Evolutionary conservation across 2,797 vertebrate genomes (phyloP).

Genomic region (Synaphobranchus kaupii): DNA sequence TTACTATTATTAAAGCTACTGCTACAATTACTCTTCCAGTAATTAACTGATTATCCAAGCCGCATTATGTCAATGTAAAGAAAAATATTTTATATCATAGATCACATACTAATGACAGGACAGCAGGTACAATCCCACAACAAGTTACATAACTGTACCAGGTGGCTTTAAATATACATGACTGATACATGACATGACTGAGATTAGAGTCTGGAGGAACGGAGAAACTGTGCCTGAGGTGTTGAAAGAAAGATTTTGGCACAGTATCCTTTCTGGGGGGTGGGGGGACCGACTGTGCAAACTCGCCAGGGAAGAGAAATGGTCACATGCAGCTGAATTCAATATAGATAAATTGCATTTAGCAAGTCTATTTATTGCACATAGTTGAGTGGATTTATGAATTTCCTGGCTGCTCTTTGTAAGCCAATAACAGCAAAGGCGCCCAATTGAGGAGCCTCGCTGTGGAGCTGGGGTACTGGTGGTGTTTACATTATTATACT

Average conservation of each 20-base stretch:
- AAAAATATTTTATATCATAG: background rate
- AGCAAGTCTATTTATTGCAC: conserved; percentile 30
- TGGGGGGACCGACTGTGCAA: background rate
- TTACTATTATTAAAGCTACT: background rate
- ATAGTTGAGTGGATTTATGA: conserved; percentile 33
- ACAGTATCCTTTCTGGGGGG: conserved; percentile 1
- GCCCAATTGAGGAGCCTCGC: background rate
- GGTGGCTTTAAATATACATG: background rate
- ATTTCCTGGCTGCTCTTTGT: conserved; percentile 27
- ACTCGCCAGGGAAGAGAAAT: conserved; percentile 10
- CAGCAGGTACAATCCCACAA: background rate
- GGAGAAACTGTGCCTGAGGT: background rate
- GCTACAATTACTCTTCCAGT: background rate
- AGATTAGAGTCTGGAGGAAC: too few relatives aligned
- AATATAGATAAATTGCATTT: conserved; percentile 38
- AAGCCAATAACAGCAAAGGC: background rate
- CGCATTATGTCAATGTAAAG: background rate
- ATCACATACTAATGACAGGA: background rate
- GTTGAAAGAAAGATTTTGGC: background rate
- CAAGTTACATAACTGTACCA: conserved; percentile 1
- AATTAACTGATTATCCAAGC: background rate
- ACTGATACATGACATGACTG: too few relatives aligned
- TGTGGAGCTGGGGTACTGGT: too few relatives aligned
- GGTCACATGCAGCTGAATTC: conserved; percentile 30
- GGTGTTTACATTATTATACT: background rate